phyloP scores from a whole-genome alignment of 2,113 vertebrate species.

The Galbula dea region DNA sequence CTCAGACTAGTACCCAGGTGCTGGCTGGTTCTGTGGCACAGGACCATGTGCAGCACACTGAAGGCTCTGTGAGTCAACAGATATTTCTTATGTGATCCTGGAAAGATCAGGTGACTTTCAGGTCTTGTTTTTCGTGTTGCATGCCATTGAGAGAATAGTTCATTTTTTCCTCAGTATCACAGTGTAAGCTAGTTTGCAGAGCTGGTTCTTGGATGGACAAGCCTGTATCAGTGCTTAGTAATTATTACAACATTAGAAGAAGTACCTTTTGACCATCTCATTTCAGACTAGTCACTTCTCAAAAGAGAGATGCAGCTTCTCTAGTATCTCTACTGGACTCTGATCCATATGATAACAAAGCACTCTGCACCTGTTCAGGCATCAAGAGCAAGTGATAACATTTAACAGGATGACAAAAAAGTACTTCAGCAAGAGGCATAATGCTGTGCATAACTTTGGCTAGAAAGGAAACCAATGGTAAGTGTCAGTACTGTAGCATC shows the following conservation, averaged over 20 bases:
- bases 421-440: background rate
- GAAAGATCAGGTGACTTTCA: background rate
- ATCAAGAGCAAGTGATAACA: background rate
- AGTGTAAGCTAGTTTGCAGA: background rate
- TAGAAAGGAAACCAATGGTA: background rate
- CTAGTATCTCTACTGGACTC: background rate
- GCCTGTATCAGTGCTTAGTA: background rate
- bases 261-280: background rate
- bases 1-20: accelerated
- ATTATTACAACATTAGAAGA: background rate
- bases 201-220: background rate
- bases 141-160: background rate
- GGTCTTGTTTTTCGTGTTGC: background rate
- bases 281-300: background rate
- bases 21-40: background rate
- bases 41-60: background rate
- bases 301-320: background rate
- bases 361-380: background rate
- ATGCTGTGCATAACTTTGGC: background rate
- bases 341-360: background rate
- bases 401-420: background rate
- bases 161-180: background rate
- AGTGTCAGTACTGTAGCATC: background rate
- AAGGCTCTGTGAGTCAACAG: background rate
- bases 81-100: accelerated